Evolutionary conservation across 2,888 invertebrate genomes (phyloP).

Genomic region (Syrphus vitripennis): DNA sequence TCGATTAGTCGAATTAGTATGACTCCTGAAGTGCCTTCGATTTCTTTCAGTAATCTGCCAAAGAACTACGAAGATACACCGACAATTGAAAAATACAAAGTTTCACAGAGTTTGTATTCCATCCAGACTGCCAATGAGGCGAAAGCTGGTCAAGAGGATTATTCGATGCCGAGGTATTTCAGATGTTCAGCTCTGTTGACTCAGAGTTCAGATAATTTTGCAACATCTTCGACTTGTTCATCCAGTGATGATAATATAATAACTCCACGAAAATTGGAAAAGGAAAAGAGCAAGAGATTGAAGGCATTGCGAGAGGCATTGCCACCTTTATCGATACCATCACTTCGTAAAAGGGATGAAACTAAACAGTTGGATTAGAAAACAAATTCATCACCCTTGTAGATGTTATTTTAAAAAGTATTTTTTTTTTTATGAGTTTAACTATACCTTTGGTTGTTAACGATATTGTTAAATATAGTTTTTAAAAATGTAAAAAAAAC

Average conservation of each 20-base stretch:
- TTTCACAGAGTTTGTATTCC: conserved; percentile 79
- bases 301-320: conserved; percentile 79
- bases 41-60: conserved; percentile 80
- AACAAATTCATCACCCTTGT: neutral
- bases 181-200: conserved; percentile 80
- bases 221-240: conserved; percentile 73
- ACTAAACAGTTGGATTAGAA: conserved; percentile 63
- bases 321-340: conserved; percentile 80
- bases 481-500: neutral
- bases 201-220: conserved; percentile 76
- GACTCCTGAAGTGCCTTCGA: conserved; percentile 81
- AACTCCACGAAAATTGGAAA: conserved; percentile 75
- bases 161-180: conserved; percentile 85
- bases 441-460: neutral
- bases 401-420: neutral
- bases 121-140: conserved; percentile 82
- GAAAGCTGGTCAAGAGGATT: conserved; percentile 82
- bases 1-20: conserved; percentile 79
- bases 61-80: conserved; percentile 81
- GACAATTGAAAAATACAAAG: conserved; percentile 80
- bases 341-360: conserved; percentile 72
- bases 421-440: conserved; percentile 13
- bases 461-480: conserved; percentile 4
- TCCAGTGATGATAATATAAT: conserved; percentile 75
- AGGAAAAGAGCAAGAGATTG: conserved; percentile 80